phyloP scores from a whole-genome alignment of 1,140 invertebrate genomes.

The Brachionus plicatilis region DNA sequence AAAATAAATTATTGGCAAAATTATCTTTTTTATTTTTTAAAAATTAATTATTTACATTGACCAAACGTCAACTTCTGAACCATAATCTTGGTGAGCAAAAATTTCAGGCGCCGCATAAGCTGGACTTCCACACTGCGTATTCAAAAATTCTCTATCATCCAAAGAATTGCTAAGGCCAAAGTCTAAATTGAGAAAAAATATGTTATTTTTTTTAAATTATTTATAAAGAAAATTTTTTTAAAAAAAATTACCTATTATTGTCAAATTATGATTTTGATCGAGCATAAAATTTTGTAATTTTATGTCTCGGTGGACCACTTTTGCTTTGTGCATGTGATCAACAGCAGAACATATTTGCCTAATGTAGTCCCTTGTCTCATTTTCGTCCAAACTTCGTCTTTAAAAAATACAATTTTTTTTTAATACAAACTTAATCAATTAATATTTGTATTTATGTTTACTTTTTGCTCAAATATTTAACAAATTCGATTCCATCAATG shows the following conservation, averaged over 20 bases:
- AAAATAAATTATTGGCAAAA: background rate
- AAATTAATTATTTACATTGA: slow-evolving; percentile 1
- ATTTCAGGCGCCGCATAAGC: slow-evolving; percentile 41
- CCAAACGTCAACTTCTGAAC: slow-evolving; percentile 37
- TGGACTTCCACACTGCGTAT: slow-evolving; percentile 39
- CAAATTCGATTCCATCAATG: slow-evolving; percentile 46
- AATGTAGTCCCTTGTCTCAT: slow-evolving; percentile 80
- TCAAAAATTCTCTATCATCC: slow-evolving; percentile 34
- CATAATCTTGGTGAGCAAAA: slow-evolving; percentile 39
- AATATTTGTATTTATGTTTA: background rate
- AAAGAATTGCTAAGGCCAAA: slow-evolving; percentile 41
- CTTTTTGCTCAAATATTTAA: slow-evolving; percentile 41
- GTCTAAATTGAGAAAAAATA: background rate
- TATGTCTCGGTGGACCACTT: slow-evolving; percentile 88
- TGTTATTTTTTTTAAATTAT: background rate
- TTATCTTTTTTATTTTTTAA: no score
- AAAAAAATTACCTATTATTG: background rate
- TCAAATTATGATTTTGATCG: slow-evolving; percentile 37
- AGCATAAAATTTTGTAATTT: slow-evolving; percentile 61
- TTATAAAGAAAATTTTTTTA: background rate
- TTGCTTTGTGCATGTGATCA: slow-evolving; percentile 82
- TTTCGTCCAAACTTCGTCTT: slow-evolving; percentile 61
- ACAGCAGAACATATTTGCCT: slow-evolving; percentile 93
- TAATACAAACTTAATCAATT: background rate
- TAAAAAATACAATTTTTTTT: background rate